These are phyloP conservation scores for Coracopsis vasa DNA, from an alignment of 2,113 vertebrate genomes.

Conservation along the genomic window DNA sequence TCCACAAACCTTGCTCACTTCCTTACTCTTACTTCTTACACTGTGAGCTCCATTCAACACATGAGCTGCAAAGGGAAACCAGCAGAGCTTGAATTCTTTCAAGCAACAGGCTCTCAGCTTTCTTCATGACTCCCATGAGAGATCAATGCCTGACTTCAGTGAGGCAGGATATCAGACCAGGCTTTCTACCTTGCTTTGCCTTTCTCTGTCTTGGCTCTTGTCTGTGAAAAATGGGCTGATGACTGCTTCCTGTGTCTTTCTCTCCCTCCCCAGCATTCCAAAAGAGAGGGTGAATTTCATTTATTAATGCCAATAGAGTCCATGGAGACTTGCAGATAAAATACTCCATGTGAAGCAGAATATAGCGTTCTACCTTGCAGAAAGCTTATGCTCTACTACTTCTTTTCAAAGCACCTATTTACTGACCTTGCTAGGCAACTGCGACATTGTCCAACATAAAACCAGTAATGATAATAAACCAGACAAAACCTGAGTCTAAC, in stretches of 20 bases:
- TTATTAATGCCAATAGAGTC: background rate
- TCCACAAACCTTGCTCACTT: background rate
- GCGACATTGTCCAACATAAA: background rate
- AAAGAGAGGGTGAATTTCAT: background rate
- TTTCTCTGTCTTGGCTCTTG: background rate
- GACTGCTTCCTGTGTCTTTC: background rate
- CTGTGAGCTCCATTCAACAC: background rate
- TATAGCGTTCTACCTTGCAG: background rate
- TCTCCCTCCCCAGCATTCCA: background rate
- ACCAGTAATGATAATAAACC: background rate
- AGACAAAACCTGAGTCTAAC: background rate
- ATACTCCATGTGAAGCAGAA: background rate
- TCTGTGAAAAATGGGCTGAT: background rate
- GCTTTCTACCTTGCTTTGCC: background rate
- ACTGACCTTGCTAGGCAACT: conserved; percentile 8
- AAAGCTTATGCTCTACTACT: background rate
- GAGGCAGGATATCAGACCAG: background rate
- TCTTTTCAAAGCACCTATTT: background rate
- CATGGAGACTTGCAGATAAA: background rate
- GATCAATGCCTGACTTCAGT: background rate
- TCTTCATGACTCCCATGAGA: background rate
- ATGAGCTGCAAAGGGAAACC: background rate
- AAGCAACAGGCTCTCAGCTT: background rate
- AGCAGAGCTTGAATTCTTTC: background rate
- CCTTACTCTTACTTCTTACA: background rate